phyloP scores from a whole-genome alignment of 2,113 vertebrate species.

The Phrynosoma blainvillii region DNA sequence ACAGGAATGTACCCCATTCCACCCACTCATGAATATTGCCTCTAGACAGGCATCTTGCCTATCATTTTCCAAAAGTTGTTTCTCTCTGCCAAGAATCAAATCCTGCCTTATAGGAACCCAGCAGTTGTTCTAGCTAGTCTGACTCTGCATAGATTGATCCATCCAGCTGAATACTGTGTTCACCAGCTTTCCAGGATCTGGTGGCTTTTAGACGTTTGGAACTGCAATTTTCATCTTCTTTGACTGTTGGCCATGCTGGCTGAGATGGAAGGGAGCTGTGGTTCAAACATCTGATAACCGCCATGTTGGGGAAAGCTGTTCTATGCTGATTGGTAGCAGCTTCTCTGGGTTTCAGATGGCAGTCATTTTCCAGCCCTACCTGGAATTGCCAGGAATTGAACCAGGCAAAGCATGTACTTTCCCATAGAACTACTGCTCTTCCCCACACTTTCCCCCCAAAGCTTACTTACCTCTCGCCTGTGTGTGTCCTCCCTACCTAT shows the following conservation, averaged over 20 bases:
- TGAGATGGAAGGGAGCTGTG: no score
- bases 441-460: background rate
- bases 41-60: background rate
- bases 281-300: background rate
- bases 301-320: no score
- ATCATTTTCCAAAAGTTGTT: no score
- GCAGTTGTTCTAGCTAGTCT: background rate
- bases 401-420: no score
- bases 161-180: background rate
- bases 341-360: no score
- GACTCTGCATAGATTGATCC: background rate
- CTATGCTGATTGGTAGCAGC: no score
- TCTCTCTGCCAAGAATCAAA: background rate
- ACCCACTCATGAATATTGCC: background rate
- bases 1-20: background rate
- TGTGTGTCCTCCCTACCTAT: background rate
- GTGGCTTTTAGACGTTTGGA: background rate
- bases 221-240: background rate
- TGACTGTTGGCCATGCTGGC: background rate
- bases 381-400: no score
- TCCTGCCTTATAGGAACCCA: background rate
- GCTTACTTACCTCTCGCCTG: background rate
- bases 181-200: background rate
- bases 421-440: background rate
- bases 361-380: no score